These are phyloP conservation scores for Liolophura sinensis DNA, from an alignment of 1,140 invertebrate genomes.

Conservation along the genomic window DNA sequence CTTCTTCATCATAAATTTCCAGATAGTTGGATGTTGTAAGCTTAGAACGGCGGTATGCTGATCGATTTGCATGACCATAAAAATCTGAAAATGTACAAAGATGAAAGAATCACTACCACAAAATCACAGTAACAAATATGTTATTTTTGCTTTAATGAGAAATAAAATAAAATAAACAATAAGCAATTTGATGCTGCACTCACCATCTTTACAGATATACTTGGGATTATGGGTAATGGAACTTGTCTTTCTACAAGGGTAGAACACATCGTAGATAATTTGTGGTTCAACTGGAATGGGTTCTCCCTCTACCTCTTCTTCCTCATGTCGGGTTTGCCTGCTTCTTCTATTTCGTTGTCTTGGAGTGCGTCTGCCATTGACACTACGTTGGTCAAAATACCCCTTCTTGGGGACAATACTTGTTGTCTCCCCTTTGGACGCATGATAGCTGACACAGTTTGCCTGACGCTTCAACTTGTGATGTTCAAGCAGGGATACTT, in stretches of 20 bases:
- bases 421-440: constrained; percentile 13
- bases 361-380: no score
- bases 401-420: neutral
- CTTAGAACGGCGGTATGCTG: no score
- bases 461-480: constrained; percentile 25
- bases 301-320: constrained; percentile 7
- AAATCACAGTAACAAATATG: no score
- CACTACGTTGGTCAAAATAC: neutral
- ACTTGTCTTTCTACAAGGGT: constrained; percentile 10
- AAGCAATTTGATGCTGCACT: no score
- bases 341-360: no score
- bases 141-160: no score
- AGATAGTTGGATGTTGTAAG: no score
- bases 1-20: no score
- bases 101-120: no score
- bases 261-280: constrained; percentile 18
- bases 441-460: constrained; percentile 24
- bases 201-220: constrained; percentile 8
- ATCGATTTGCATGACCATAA: no score
- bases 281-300: constrained; percentile 12
- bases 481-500: constrained; percentile 20
- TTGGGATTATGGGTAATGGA: constrained; percentile 20
- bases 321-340: neutral
- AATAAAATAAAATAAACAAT: no score
- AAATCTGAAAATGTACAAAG: no score